Base-by-base conservation (phyloP, 2,888 invertebrate species). In the Cecidostiba fungosa region DNA sequence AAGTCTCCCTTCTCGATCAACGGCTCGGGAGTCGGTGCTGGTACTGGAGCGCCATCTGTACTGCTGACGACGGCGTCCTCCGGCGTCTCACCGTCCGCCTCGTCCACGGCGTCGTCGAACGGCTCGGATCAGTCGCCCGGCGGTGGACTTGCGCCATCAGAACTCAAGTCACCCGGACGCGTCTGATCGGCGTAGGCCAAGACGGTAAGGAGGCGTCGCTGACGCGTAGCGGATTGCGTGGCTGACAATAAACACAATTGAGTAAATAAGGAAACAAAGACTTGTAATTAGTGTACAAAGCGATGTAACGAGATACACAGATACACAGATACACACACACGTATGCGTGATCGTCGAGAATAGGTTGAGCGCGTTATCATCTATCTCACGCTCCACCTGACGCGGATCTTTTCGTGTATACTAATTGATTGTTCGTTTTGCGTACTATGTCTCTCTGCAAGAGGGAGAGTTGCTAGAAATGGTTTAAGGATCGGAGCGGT, bases 101-200 rank as follows among this genome's bases (percentile, higher is more conserved):
- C 94, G 90, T 95, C 95, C 91, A 94, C 94, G 84, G 94, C 94
- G 89, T 95, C 95, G 89, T 95, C 95, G 89, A 95, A 94, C 90
- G 94, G 91, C 32, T 92, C 93, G 86, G 93, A 93, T 72, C 92
- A 92, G 77, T 92, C 93, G 78, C 92, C 92, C 43, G 89, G 90
- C 80, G 89, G 89, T n/a, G 89, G 88, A 77, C 88, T 92, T 69
- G 90, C 92, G 76, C 91, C 92, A 76, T 89, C 92, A 89, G 93
- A 93, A 88, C 90, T 93, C 79, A 93, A 93, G 86, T 93, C 93
- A 6, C 92, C 93, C 3, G 92, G 93, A 82, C 91, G 93, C 83
- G 92, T 93, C 90, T 93, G 93, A 93, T 92, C 82, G 66, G 72
- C 16, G 74, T 62, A 23, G 47, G 12, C 29, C 43, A 29, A 39